Base-by-base conservation (phyloP, 2,797 vertebrate genomes). In the Euthynnus affinis region DNA sequence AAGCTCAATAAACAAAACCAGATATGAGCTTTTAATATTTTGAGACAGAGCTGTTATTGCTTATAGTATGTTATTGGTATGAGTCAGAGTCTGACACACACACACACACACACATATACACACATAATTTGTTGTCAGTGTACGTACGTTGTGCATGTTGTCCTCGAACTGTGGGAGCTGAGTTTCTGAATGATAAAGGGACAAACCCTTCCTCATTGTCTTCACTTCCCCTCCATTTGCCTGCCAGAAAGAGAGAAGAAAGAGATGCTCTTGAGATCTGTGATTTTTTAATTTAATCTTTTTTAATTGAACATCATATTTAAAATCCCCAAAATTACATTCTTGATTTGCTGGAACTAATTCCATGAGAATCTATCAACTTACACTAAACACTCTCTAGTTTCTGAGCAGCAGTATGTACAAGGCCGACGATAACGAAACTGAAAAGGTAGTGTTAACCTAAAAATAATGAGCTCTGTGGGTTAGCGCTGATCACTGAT, bases 101-200 rank as follows among this genome's bases (percentile, higher is more conserved):
- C 46, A 49, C 46, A 49, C 46, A 49, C 46, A 48, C 46, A 48
- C 46, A 48, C 53, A 48, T 18, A 48, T 18, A 48, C 53, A 74
- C 51, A 70, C 61, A 53, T 10, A 37, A 40, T 4, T 15, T 4
- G 3, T 34, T 34, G n/a, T 67, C 1, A 5, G 0, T 14, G 34
- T 83, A 92, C 97, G 87, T 91, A 98, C 97, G 0, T 96, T 97
- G 80, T 96, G 96, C 86, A 96, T 84, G 65, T 91, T 18, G 0
- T 97, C 97, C 81, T 95, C 96, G 88, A 95, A 96, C 76, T 95
- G 96, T 0, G 96, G 94, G 20, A 97, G 96, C 92, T 97, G 96
- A 5, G 96, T 96, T 89, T 97, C 97, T 0, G 96, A 97, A 91
- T 96, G 96, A 91, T 97, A 97, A 0, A 95, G 95, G 3, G 96